phyloP scores from a whole-genome alignment of 2,113 vertebrate genomes.

The Lepisosteus osseus region DNA sequence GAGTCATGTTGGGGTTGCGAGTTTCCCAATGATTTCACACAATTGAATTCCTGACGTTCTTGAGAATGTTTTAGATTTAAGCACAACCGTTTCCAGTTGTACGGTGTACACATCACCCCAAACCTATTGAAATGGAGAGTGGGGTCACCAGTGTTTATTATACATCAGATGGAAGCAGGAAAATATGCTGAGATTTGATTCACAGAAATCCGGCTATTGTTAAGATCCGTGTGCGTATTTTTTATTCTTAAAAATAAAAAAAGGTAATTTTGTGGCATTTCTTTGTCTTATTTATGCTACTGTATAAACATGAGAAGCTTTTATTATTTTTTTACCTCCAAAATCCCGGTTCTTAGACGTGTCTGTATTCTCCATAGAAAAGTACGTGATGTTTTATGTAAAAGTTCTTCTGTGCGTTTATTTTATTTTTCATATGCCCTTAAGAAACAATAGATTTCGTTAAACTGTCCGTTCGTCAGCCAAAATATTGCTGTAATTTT shows the following conservation, averaged over 20 bases:
- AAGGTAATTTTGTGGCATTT: constrained; percentile 29
- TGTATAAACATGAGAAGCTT: constrained; percentile 26
- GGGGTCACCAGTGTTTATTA: constrained; percentile 84
- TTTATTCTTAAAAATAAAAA: constrained; percentile 60
- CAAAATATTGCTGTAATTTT: constrained; percentile 38
- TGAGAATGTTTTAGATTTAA: constrained; percentile 67
- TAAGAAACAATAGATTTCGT: constrained; percentile 45
- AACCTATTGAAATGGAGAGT: constrained; percentile 72
- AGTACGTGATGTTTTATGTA: constrained; percentile 57
- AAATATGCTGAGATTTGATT: constrained; percentile 89
- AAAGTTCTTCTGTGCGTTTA: constrained; percentile 30
- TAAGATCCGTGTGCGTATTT: constrained; percentile 68
- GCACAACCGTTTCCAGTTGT: constrained; percentile 72
- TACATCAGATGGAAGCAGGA: constrained; percentile 86
- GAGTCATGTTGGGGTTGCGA: constrained; percentile 61
- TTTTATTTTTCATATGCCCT: constrained; percentile 48
- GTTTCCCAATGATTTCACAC: constrained; percentile 54
- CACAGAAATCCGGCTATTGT: constrained; percentile 89
- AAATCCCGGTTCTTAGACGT: constrained; percentile 43
- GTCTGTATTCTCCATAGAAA: constrained; percentile 25
- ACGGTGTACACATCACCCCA: constrained; percentile 65
- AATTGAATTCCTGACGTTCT: constrained; percentile 72
- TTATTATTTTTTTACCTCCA: constrained; percentile 36
- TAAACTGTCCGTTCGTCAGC: constrained; percentile 38
- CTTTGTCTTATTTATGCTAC: constrained; percentile 26